Base-by-base conservation (phyloP, 2,797 vertebrate species). In the Garrulus glandarius region DNA sequence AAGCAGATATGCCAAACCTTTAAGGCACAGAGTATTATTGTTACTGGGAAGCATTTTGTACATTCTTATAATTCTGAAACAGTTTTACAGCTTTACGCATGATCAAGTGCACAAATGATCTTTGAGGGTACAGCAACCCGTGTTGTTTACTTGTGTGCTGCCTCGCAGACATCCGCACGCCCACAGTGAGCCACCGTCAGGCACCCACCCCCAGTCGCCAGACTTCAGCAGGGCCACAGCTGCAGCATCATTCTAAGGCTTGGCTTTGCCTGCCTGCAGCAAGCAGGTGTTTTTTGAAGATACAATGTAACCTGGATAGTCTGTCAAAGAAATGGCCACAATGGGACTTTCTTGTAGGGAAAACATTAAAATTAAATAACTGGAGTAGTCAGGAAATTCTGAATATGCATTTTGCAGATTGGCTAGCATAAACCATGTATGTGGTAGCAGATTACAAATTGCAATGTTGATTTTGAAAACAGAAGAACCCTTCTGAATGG, bases 261-360 rank as follows among this genome's bases (percentile, higher is more conserved):
- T 61, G 44, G 37, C 76, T 93, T 47, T 56, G 39, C 41, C 56
- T 49, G 37, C 43, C 84, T 77, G 60, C 61, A 77, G 76, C 78
- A 81, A 89, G 50, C 83, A 81, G 78, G 88, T 94, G 77, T 70
- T 87, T 59, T 87, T 89, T 15, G 4, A 91, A 94, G 90, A 96
- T 81, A 94, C 26, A n/a, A 46, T 13, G 6, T 50, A 89, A 87
- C 46, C 78, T 44, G 34, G 32, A 36, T 6, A 79, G 50, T 49
- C 44, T 70, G 36, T 52, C 55, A 84, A 89, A 91, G 21, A 76
- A 84, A 90, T 9, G 22, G 37, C 16, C 12, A 9, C 43, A 72
- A 53, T 23, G 56, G 37, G 70, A 67, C 50, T 47, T 70, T 43
- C 44, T 49, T 44, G 15, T 16, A 15, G 13, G 21, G 16, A 7